Evolutionary conservation across 2,888 invertebrate genomes (phyloP), one percentile per base, ranked within the genome.

Genomic region (Eilema depressum): DNA sequence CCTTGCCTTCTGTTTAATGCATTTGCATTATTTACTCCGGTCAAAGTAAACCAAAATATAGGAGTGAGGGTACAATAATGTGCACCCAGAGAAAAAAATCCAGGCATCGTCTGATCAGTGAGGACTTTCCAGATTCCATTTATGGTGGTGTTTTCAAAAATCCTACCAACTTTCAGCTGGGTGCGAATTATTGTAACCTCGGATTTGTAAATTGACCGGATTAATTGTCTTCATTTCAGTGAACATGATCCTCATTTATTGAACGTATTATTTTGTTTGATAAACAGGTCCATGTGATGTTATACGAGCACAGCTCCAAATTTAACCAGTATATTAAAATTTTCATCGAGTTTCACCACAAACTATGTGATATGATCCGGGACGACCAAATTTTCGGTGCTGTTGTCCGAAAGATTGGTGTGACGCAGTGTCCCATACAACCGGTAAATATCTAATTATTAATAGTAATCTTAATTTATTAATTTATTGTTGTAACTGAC

Each of bases 381-480:
- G 8, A 53, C 8, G n/a, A 53, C n/a, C 7, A n/a, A n/a, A 53
- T 53, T 20, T 53, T n/a, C 1, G 53, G 53, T n/a, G n/a, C 53
- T 53, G 2, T 53, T 8, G 0, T 53, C 20, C 53, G 53, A n/a
- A 53, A 5, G 53, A 53, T 10, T 10, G n/a, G 17, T 53, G n/a
- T 53, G 53, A 53, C 53, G 8, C 53, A 53, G n/a, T 53, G 53
- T 53, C 53, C 53, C n/a, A n/a, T 53, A n/a, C 53, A 53, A 53
- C 53, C 53, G 53, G 53, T 53, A 53, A 53, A 53, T 53, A 53
- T 53, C n/a, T n/a, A n/a, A n/a, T n/a, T n/a, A n/a, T n/a, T n/a
- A n/a, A n/a, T n/a, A n/a, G n/a, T n/a, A n/a, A n/a, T n/a, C n/a
- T n/a, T n/a, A n/a, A n/a, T n/a, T n/a, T n/a, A n/a, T n/a, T n/a